phyloP scores from a whole-genome alignment of 1,140 invertebrate species.

The Calliphora vicina region DNA sequence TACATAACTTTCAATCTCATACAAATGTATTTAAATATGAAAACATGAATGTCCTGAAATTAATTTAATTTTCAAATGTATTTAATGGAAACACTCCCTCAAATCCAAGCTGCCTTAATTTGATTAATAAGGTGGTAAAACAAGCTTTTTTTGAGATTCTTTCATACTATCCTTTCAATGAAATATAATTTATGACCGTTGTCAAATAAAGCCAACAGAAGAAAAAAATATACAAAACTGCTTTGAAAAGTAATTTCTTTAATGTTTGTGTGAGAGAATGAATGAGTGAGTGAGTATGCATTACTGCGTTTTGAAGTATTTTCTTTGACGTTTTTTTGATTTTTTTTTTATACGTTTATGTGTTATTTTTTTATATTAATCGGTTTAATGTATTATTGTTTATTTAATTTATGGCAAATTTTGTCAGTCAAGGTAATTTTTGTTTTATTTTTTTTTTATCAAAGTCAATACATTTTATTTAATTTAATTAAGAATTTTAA shows the following conservation, averaged over 20 bases:
- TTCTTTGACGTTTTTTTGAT: not conserved
- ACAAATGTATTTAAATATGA: no score
- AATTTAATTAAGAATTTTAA: no score
- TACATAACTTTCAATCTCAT: no score
- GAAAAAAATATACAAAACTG: not conserved
- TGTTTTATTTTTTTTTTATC: not conserved
- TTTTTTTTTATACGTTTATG: no score
- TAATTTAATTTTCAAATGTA: not conserved
- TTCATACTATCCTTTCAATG: not conserved
- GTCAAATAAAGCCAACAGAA: not conserved
- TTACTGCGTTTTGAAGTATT: not conserved
- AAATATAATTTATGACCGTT: conserved; percentile 3
- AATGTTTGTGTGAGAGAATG: not conserved
- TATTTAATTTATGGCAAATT: not conserved
- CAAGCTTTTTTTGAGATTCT: not conserved
- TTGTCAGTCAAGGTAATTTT: not conserved
- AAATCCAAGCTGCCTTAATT: not conserved
- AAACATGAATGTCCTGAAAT: no score
- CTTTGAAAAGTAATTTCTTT: not conserved
- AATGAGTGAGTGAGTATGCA: no score
- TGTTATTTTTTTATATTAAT: not conserved
- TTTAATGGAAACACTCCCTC: not conserved
- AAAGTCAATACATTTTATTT: not conserved
- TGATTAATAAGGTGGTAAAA: conserved; percentile 10
- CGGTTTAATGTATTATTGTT: not conserved